Conservation (phyloP, 2,113 vertebrate species). For the Tenrec ecaudatus region DNA sequence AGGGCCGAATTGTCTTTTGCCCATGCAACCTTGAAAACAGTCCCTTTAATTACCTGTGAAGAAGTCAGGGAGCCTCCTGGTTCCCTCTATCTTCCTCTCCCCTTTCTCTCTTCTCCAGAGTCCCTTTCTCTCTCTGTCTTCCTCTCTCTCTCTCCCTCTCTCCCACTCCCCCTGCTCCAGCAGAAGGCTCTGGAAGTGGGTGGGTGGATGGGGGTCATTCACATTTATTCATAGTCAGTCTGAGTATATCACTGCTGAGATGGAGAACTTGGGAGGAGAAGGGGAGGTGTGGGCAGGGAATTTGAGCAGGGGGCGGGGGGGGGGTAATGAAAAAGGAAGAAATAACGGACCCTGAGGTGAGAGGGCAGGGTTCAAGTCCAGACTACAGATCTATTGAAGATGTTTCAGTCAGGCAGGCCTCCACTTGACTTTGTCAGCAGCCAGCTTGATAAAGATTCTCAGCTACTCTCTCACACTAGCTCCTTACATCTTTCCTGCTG, state of each 20-base stretch:
- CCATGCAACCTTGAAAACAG: conserved; percentile 89
- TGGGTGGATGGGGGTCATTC: conserved; percentile 80
- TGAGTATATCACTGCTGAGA: conserved; percentile 57
- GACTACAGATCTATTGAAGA: conserved; percentile 86
- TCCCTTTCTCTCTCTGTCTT: conserved; percentile 6
- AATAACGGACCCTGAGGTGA: conserved; percentile 82
- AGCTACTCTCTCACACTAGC: conserved; percentile 6
- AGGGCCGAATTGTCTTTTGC: conserved; percentile 87
- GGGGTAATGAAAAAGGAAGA: conserved; percentile 66
- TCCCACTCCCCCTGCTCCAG: conserved; percentile 36
- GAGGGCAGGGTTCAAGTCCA: conserved; percentile 88
- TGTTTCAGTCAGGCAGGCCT: conserved; percentile 84
- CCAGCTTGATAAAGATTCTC: conserved; percentile 65
- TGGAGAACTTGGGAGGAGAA: conserved; percentile 75
- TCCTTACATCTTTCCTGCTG: conserved; percentile 24
- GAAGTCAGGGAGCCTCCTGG: conserved; percentile 77
- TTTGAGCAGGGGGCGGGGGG: neutral
- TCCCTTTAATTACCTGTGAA: conserved; percentile 89
- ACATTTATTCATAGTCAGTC: conserved; percentile 78
- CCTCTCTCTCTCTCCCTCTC: neutral
- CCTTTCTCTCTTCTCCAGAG: neutral
- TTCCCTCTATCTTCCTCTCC: conserved; percentile 32
- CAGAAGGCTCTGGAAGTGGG: conserved; percentile 58
- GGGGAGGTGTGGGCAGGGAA: conserved; percentile 30
- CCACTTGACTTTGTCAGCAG: conserved; percentile 88